These are phyloP conservation scores for Tachypleus tridentatus DNA, from an alignment of 1,140 invertebrate species.

Conservation along the genomic window DNA sequence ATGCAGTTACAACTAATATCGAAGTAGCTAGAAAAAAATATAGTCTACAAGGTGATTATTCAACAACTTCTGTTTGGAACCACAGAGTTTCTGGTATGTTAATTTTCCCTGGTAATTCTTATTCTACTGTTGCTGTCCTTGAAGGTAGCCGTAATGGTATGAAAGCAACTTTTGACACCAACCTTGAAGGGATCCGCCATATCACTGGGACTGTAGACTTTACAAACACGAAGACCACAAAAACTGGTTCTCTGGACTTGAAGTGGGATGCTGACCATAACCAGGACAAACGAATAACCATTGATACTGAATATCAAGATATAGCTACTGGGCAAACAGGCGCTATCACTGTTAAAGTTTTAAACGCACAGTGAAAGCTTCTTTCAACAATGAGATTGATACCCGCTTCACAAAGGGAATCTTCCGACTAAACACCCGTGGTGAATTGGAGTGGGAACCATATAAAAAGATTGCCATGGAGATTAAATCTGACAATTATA, in stretches of 20 bases:
- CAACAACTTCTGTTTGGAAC: no score
- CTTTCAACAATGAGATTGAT: no score
- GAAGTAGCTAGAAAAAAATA: no score
- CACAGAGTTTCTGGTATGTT: constrained; percentile 5
- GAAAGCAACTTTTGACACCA: constrained; percentile 1
- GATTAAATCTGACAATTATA: background rate
- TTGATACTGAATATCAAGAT: no score
- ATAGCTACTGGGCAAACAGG: no score
- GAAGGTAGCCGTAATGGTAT: background rate
- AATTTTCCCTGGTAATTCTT: constrained; percentile 5
- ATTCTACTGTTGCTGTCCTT: constrained; percentile 6
- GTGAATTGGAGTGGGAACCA: constrained; percentile 12
- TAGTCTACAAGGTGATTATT: no score
- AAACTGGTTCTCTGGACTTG: constrained; percentile 12
- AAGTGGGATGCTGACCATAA: constrained; percentile 10
- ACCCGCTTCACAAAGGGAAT: no score
- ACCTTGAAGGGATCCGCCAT: constrained; percentile 9
- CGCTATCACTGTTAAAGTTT: no score
- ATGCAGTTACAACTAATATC: no score
- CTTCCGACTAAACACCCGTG: constrained; percentile 1
- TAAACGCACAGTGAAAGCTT: no score
- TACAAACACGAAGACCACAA: background rate
- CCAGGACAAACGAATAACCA: no score
- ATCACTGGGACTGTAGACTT: constrained; percentile 8
- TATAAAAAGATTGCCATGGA: constrained; percentile 1